phyloP scores from a whole-genome alignment of 1,140 invertebrate genomes.

The Belonocnema kinseyi region DNA sequence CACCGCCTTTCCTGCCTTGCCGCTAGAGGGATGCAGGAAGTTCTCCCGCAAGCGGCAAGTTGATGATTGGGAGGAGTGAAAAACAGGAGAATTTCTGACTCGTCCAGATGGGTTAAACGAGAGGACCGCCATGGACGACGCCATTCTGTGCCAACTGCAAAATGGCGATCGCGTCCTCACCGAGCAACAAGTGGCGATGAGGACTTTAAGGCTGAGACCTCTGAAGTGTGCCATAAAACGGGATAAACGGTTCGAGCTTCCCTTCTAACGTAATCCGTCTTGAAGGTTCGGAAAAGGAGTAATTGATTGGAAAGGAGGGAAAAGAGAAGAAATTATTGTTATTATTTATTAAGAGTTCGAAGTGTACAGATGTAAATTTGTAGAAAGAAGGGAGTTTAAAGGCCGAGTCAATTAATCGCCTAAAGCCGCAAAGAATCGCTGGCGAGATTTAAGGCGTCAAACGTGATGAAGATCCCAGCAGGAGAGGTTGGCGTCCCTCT shows the following conservation, averaged over 20 bases:
- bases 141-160: conserved; percentile 6
- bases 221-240: conserved; percentile 26
- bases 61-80: not conserved
- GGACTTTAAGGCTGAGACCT: conserved; percentile 17
- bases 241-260: conserved; percentile 2
- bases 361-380: not conserved
- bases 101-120: conserved; percentile 3
- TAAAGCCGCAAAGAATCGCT: not conserved
- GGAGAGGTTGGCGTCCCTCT: conserved; percentile 70
- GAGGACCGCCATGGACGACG: conserved; percentile 1
- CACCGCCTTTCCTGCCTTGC: not conserved
- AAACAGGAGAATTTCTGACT: not conserved
- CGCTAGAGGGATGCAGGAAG: not conserved
- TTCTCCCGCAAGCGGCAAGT: conserved; percentile 1
- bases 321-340: not conserved
- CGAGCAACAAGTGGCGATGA: conserved; percentile 25
- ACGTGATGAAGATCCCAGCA: conserved; percentile 69
- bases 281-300: not conserved
- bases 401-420: not conserved
- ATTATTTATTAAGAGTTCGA: not conserved
- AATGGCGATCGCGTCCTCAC: conserved; percentile 27
- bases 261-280: conserved; percentile 8
- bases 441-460: not conserved
- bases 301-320: not conserved
- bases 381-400: not conserved